These are phyloP conservation scores for Circaetus gallicus DNA, from an alignment of 2,113 vertebrate genomes.

Conservation along the genomic window DNA sequence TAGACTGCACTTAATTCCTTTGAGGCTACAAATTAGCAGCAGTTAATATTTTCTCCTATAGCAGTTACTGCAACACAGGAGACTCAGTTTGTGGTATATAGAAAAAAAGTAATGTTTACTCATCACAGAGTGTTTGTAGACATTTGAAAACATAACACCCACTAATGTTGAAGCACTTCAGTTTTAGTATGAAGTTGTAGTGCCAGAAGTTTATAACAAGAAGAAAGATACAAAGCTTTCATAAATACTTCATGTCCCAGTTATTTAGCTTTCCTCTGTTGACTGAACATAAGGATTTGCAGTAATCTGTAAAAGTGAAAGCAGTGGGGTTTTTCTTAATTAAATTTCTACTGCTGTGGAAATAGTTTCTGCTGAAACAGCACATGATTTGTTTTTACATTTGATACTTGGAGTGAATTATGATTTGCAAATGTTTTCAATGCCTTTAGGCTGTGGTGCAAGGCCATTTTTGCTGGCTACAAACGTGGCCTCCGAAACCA, in stretches of 20 bases:
- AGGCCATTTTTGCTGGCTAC: constrained; percentile 96
- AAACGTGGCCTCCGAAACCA: constrained; percentile 97
- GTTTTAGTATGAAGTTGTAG: neutral
- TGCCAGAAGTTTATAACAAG: neutral
- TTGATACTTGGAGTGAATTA: neutral
- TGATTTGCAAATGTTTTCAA: neutral
- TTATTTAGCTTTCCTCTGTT: neutral
- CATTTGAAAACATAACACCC: neutral
- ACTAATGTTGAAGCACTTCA: neutral
- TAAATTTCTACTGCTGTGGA: neutral
- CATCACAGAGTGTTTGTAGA: neutral
- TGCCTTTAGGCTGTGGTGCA: constrained; percentile 89
- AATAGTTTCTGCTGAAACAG: neutral
- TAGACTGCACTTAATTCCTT: neutral
- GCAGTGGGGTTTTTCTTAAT: neutral
- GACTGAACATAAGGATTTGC: fast-evolving
- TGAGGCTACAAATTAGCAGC: neutral
- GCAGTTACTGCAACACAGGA: neutral
- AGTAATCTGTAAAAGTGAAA: neutral
- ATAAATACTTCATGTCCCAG: neutral
- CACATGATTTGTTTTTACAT: fast-evolving
- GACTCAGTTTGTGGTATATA: fast-evolving
- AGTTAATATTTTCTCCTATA: fast-evolving
- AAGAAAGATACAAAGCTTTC: neutral
- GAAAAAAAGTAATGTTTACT: neutral